Percentiles rank a stretch among this genome's conserved stretches.
Conservation (phyloP, 2,888 invertebrate species). For the Noctuana brunneofusca region DNA sequence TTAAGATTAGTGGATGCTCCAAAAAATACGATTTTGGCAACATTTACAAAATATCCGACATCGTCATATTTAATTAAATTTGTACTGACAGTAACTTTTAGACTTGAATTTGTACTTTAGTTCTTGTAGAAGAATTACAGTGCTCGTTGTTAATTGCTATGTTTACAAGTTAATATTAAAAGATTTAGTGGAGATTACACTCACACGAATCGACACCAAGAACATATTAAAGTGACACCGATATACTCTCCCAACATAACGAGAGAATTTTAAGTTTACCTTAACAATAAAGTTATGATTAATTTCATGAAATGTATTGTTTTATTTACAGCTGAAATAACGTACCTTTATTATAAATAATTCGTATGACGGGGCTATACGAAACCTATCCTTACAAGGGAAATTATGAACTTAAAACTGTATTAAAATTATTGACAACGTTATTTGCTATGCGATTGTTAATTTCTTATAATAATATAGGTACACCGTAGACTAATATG, state of each 20-base stretch:
- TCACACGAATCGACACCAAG: slow-evolving; percentile 61
- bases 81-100: slow-evolving; percentile 80
- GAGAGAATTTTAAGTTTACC: slow-evolving; percentile 43
- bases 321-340: slow-evolving; percentile 64
- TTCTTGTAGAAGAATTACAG: slow-evolving; percentile 60
- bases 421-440: slow-evolving; percentile 33
- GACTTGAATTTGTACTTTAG: slow-evolving; percentile 82
- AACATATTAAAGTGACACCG: slow-evolving; percentile 68
- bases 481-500: slow-evolving; percentile 30
- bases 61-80: slow-evolving; percentile 68
- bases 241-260: slow-evolving; percentile 67
- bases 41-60: slow-evolving; percentile 74
- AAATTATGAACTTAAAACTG: slow-evolving; percentile 14
- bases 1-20: slow-evolving; percentile 65
- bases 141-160: slow-evolving; percentile 66
- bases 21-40: slow-evolving; percentile 79
- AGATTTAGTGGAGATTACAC: slow-evolving; percentile 46
- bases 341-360: too few species aligned
- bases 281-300: slow-evolving; percentile 41
- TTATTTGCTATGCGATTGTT: slow-evolving; percentile 12
- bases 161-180: slow-evolving; percentile 39
- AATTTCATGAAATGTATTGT: slow-evolving; percentile 48
- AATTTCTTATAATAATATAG: slow-evolving; percentile 27
- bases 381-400: slow-evolving; percentile 7
- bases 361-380: slow-evolving; percentile 41